Base-by-base conservation (phyloP, 2,888 invertebrate genomes). In the Hypsopygia costalis region DNA sequence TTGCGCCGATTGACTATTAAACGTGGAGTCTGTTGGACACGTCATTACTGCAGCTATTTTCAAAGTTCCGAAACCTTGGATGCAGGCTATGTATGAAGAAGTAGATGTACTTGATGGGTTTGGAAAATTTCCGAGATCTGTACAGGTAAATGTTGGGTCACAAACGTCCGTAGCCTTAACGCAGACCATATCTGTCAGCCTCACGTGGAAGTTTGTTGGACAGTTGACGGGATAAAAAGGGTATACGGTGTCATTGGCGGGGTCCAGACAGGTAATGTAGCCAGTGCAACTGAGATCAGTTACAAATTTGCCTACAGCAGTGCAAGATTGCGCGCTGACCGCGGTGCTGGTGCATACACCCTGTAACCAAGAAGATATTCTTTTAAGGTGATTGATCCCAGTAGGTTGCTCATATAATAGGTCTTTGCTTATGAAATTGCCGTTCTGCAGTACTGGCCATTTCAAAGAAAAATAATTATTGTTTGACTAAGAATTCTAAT, bases 201-300 rank as follows among this genome's bases (percentile, higher is more conserved):
- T 82, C 58, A 75, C 86, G 4, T 77, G 58, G 32, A 73, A 78
- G 31, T 70, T 65, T 9, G 64, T 49, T 0, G 88, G 87, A 41
- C 88, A 88, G 1, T 57, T 55, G 0, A 86, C 66, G 43, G 79
- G 70, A 55, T 78, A 73, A 28, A 76, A 69, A 1, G 69, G 69
- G 46, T 70, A 82, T 8, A 58, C 27, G n/a, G 27, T 65, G 1
- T 51, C 54, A 0, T 61, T 50, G 0, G 69, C 71, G 0, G 63
- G 63, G 0, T 70, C 71, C 0, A 63, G 64, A 41, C 88, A 88
- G 56, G 83, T 76, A n/a, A 77, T 73, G 50, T 73, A 86, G 0
- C 83, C 83, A 2, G 72, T 60, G 42, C 88, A 88, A 34, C 76
- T 69, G 3, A 67, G 60, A 34, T 79, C 65, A 47, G 81, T 77